phyloP scores from a whole-genome alignment of 2,797 vertebrate species.

The Siniperca undulata region DNA sequence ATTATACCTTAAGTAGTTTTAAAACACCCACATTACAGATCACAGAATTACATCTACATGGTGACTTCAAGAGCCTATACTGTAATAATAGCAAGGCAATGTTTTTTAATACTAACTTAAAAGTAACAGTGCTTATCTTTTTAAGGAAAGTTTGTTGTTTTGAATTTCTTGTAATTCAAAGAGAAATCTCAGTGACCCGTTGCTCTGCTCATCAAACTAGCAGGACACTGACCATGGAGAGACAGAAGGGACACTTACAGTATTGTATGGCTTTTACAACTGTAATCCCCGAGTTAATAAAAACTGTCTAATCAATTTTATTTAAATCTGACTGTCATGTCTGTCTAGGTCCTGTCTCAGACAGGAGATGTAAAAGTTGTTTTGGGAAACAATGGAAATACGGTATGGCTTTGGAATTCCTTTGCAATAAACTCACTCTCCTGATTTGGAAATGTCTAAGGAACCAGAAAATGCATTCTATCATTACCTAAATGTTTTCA shows the following conservation, averaged over 20 bases:
- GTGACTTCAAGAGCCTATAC: conserved; percentile 23
- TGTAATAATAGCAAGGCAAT: conserved; percentile 17
- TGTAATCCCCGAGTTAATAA: neutral
- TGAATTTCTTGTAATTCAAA: neutral
- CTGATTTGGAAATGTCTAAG: conserved; percentile 18
- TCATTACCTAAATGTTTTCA: conserved; percentile 28
- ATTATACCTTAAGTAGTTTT: neutral
- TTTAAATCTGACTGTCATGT: neutral
- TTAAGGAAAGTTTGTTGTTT: conserved; percentile 18
- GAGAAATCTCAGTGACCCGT: conserved; percentile 17
- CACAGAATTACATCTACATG: conserved; percentile 27
- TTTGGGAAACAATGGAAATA: conserved; percentile 34
- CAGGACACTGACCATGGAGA: conserved; percentile 29
- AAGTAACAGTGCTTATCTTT: conserved; percentile 67
- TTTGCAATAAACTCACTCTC: neutral
- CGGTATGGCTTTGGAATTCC: conserved; percentile 32
- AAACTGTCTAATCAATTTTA: neutral
- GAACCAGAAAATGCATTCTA: conserved; percentile 24
- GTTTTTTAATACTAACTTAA: conserved; percentile 35
- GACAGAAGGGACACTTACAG: conserved; percentile 8
- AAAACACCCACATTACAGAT: conserved; percentile 27
- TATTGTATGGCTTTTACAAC: neutral
- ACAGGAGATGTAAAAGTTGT: conserved; percentile 2
- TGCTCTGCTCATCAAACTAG: conserved; percentile 19
- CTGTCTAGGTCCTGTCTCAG: neutral